These are phyloP conservation scores for Megaptera novaeangliae DNA, from an alignment of 2,113 vertebrate species.

Conservation along the genomic window DNA sequence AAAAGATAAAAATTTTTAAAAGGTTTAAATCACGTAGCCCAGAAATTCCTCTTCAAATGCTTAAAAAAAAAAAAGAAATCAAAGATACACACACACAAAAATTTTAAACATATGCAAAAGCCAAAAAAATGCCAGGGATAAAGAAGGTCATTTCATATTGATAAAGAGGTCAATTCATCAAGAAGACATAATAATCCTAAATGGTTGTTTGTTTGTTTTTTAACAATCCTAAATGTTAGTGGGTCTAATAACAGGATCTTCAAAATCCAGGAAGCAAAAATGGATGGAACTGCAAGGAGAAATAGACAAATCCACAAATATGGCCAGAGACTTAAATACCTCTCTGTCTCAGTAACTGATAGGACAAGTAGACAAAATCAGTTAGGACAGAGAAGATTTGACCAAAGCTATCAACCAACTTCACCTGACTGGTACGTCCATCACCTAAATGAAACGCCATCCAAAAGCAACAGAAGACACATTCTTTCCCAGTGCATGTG, in stretches of 20 bases:
- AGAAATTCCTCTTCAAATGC: background rate
- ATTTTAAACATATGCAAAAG: background rate
- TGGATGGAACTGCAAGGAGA: background rate
- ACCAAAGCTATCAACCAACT: background rate
- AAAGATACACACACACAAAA: background rate
- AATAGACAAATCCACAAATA: background rate
- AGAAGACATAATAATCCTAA: background rate
- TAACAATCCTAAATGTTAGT: background rate
- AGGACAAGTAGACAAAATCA: background rate
- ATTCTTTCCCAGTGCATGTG: background rate
- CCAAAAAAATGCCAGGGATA: background rate
- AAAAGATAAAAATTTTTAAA: background rate
- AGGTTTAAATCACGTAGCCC: background rate
- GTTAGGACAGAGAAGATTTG: background rate
- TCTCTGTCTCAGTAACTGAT: background rate
- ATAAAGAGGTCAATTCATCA: background rate
- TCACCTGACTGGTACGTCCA: background rate
- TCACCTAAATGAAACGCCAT: background rate
- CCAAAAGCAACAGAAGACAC: background rate
- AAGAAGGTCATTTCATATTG: background rate
- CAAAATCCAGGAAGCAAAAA: background rate
- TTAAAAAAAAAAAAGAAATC: background rate
- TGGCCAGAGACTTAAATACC: background rate
- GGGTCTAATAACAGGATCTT: background rate
- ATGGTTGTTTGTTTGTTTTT: background rate